phyloP scores from a whole-genome alignment of 92 coral and sea anemone species.

The Scolanthus callimorphus region DNA sequence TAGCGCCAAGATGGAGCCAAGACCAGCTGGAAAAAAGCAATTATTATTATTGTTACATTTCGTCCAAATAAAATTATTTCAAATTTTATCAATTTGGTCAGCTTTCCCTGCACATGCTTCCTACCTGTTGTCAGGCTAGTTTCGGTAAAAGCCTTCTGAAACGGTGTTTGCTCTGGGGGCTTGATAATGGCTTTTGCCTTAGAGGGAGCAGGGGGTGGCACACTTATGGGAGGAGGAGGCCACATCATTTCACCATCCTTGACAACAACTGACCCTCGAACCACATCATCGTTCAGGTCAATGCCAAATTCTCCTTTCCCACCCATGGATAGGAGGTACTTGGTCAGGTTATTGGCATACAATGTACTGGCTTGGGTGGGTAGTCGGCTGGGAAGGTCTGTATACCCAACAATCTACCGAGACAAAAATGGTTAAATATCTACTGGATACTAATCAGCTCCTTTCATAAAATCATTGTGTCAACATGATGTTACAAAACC shows the following conservation, averaged over 20 bases:
- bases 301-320: conserved; percentile 81
- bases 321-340: conserved; percentile 94
- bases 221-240: conserved; percentile 84
- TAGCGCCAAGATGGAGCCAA: conserved; percentile 81
- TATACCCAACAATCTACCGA: conserved; percentile 84
- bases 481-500: too few species aligned
- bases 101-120: background rate
- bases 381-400: conserved; percentile 96
- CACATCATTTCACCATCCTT: conserved; percentile 94
- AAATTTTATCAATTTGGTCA: too few species aligned
- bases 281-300: conserved; percentile 94
- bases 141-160: conserved; percentile 72
- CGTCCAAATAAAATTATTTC: too few species aligned
- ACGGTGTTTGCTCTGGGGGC: conserved; percentile 84
- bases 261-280: conserved; percentile 90
- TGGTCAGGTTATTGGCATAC: conserved; percentile 93
- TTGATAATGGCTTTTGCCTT: conserved; percentile 64
- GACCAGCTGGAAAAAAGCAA: conserved; percentile 59
- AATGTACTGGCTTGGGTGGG: conserved; percentile 96
- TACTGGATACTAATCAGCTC: too few species aligned
- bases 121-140: conserved; percentile 92
- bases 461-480: too few species aligned
- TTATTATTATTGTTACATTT: too few species aligned
- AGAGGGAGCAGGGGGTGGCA: conserved; percentile 79
- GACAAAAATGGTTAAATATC: too few species aligned